Evolutionary conservation across 2,113 vertebrate species (phyloP).

Genomic region (Eulemur macaco): DNA sequence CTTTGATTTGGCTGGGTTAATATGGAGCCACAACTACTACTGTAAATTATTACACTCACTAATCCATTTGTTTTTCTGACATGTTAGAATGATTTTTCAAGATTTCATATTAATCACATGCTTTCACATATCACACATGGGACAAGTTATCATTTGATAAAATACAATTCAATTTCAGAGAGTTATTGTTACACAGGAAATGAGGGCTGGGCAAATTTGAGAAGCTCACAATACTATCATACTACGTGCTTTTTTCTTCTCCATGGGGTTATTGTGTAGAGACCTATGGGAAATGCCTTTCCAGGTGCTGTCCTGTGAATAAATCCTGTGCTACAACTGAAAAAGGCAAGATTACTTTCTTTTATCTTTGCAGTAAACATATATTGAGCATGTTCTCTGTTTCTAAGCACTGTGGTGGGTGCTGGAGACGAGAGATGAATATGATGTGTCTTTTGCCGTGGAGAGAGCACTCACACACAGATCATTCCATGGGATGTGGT

Average conservation of each 20-base stretch:
- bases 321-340: not conserved
- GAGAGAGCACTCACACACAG: not conserved
- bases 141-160: slow-evolving; percentile 45
- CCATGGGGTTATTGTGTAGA: not conserved
- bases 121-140: not conserved
- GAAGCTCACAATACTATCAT: not conserved
- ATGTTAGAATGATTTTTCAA: slow-evolving; percentile 38
- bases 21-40: not conserved
- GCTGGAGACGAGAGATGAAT: not conserved
- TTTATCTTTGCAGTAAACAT: fast-evolving
- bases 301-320: fast-evolving
- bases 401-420: not conserved
- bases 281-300: not conserved
- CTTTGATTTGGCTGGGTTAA: slow-evolving; percentile 1
- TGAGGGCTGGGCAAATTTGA: not conserved
- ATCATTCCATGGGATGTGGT: not conserved
- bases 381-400: not conserved
- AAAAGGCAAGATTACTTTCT: not conserved
- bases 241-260: not conserved
- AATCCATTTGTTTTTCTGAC: slow-evolving; percentile 53
- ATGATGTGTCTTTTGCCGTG: not conserved
- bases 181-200: not conserved
- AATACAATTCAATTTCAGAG: not conserved
- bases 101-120: not conserved
- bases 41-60: slow-evolving; percentile 11